Conservation (phyloP, 2,797 vertebrate species). For the Sardinella longiceps region DNA sequence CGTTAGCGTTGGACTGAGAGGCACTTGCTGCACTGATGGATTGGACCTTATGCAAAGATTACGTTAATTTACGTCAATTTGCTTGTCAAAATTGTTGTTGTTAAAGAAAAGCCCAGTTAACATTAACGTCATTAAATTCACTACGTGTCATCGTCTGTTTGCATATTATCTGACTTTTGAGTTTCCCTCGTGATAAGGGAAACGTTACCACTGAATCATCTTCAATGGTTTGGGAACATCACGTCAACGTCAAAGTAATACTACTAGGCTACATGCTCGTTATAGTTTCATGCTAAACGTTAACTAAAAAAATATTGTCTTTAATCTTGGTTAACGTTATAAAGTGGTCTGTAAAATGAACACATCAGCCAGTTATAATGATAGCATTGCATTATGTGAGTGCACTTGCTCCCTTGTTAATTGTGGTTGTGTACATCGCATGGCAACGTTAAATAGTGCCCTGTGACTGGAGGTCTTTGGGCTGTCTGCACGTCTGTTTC, state of each 20-base stretch:
- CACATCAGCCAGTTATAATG: too few relatives aligned
- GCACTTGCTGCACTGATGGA: not conserved
- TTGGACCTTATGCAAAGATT: too few relatives aligned
- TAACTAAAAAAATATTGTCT: not conserved
- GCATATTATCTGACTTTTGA: too few relatives aligned
- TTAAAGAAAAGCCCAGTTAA: too few relatives aligned
- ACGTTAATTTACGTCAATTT: too few relatives aligned
- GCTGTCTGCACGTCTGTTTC: conserved; percentile 9
- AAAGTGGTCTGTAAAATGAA: not conserved
- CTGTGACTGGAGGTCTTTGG: not conserved
- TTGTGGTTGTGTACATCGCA: not conserved
- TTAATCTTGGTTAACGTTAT: not conserved
- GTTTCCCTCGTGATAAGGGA: too few relatives aligned
- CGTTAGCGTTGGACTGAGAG: too few relatives aligned
- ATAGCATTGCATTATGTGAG: not conserved
- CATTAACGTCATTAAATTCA: too few relatives aligned
- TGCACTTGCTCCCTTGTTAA: conserved; percentile 3
- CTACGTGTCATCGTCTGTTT: too few relatives aligned
- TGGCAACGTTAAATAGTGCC: not conserved
- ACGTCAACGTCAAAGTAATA: not conserved
- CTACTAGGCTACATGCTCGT: not conserved
- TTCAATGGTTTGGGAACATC: too few relatives aligned
- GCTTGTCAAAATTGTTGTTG: too few relatives aligned
- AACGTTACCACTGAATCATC: too few relatives aligned
- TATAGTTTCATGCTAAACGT: not conserved